Evolutionary conservation across 2,113 vertebrate genomes (phyloP).

Genomic region (Sinocyclocheilus anshuiensis): DNA sequence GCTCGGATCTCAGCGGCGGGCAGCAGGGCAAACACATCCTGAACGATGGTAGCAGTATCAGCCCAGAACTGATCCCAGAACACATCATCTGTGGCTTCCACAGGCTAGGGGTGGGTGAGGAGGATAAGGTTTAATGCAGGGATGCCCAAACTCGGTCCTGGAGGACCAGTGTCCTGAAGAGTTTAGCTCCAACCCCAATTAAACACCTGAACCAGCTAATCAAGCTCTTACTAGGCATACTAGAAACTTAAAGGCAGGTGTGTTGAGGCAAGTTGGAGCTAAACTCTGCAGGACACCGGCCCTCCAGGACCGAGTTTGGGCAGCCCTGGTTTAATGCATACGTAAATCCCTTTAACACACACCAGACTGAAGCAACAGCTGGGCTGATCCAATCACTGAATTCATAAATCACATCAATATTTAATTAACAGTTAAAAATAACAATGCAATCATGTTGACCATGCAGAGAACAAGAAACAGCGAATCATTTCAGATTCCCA

Average conservation of each 20-base stretch:
- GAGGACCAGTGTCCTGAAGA: too few relatives aligned
- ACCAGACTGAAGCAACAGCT: neutral
- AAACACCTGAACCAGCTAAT: too few relatives aligned
- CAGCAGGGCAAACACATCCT: conserved; percentile 96
- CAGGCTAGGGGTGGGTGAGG: conserved; percentile 77
- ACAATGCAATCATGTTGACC: neutral
- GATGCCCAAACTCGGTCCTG: too few relatives aligned
- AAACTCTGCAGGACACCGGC: too few relatives aligned
- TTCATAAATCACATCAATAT: neutral
- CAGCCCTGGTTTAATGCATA: neutral
- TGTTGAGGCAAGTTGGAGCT: too few relatives aligned
- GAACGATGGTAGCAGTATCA: conserved; percentile 91
- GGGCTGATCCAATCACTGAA: neutral
- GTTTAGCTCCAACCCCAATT: too few relatives aligned
- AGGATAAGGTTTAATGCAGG: neutral
- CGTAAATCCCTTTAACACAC: too few relatives aligned
- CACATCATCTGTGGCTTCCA: conserved; percentile 95
- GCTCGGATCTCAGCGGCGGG: conserved; percentile 97
- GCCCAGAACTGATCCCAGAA: conserved; percentile 99
- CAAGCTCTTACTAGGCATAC: too few relatives aligned
- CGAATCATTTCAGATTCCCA: neutral
- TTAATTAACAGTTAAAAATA: neutral
- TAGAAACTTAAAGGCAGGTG: too few relatives aligned
- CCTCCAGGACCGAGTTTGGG: too few relatives aligned
- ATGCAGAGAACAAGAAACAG: neutral